Conservation (phyloP, 2,888 invertebrate genomes). For the Drosophila buzzatii region DNA sequence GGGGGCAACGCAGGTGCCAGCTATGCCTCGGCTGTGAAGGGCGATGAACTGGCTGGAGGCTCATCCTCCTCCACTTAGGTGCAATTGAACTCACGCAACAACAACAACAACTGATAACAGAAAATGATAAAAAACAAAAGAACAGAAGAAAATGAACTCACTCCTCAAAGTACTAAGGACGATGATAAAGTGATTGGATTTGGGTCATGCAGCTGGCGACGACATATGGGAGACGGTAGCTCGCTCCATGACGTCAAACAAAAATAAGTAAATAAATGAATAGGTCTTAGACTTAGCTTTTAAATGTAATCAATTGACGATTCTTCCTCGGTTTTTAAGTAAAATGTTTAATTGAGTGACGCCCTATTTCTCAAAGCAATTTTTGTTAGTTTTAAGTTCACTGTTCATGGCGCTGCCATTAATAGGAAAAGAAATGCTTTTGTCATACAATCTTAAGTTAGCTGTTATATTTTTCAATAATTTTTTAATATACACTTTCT, state of each 20-base stretch:
- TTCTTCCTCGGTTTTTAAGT: constrained; percentile 75
- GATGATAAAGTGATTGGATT: constrained; percentile 77
- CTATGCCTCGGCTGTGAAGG: constrained; percentile 84
- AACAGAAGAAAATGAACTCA: constrained; percentile 55
- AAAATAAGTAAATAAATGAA: constrained; percentile 72
- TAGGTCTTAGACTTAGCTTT: constrained; percentile 81
- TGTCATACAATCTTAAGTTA: constrained; percentile 77
- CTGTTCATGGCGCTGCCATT: constrained; percentile 67
- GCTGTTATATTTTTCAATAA: constrained; percentile 69
- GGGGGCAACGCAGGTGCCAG: constrained; percentile 75
- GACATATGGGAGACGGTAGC: constrained; percentile 34
- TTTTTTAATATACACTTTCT: constrained; percentile 50
- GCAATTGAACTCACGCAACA: constrained; percentile 49
- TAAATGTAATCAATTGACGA: constrained; percentile 68
- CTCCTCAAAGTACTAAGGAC: constrained; percentile 80
- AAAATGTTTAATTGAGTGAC: constrained; percentile 42
- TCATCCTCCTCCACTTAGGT: constrained; percentile 69
- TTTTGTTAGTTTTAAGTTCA: constrained; percentile 71
- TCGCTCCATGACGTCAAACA: constrained; percentile 69
- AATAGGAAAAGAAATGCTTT: constrained; percentile 65
- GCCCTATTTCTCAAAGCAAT: constrained; percentile 55
- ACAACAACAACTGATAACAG: constrained; percentile 24
- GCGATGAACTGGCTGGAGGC: constrained; percentile 77
- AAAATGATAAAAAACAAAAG: constrained; percentile 16
- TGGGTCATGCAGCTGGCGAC: constrained; percentile 66